Evolutionary conservation across 2,797 vertebrate species (phyloP).

Genomic region (Brotula barbata): DNA sequence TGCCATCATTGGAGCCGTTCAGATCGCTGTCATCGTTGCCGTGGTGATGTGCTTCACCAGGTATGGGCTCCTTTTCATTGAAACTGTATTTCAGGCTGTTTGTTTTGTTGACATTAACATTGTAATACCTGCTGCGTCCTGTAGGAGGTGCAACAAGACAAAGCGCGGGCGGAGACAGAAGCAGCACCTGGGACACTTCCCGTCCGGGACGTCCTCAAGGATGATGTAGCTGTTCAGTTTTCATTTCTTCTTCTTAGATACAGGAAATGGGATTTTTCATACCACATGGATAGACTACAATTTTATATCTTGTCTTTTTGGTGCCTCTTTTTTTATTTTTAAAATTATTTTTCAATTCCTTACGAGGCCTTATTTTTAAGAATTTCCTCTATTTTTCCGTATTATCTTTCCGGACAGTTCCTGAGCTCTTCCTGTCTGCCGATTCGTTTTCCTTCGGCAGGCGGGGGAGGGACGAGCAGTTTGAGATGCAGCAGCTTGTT

Average conservation of each 20-base stretch:
- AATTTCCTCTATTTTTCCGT: conserved; percentile 47
- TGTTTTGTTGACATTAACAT: neutral
- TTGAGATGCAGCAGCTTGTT: no score
- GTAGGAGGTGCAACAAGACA: conserved; percentile 95
- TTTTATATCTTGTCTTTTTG: conserved; percentile 87
- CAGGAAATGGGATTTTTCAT: conserved; percentile 72
- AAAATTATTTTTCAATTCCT: conserved; percentile 39
- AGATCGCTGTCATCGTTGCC: conserved; percentile 97
- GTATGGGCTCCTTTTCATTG: conserved; percentile 61
- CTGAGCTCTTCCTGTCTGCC: conserved; percentile 1
- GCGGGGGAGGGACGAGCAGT: neutral
- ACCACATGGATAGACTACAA: conserved; percentile 83
- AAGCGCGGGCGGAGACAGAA: conserved; percentile 96
- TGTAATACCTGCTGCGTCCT: conserved; percentile 18
- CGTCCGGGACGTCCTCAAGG: conserved; percentile 92
- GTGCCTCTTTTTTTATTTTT: conserved; percentile 60
- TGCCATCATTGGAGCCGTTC: conserved; percentile 96
- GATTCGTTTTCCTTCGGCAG: neutral
- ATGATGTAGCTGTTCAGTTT: conserved; percentile 87
- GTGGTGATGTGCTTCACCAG: conserved; percentile 99
- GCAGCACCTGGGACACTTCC: conserved; percentile 96
- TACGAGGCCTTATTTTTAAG: conserved; percentile 77
- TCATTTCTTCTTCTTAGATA: conserved; percentile 36
- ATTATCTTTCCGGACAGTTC: conserved; percentile 1
- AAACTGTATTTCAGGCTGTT: neutral